phyloP scores from a whole-genome alignment of 2,797 vertebrate species.

The Cynodonichthys magdalenae region DNA sequence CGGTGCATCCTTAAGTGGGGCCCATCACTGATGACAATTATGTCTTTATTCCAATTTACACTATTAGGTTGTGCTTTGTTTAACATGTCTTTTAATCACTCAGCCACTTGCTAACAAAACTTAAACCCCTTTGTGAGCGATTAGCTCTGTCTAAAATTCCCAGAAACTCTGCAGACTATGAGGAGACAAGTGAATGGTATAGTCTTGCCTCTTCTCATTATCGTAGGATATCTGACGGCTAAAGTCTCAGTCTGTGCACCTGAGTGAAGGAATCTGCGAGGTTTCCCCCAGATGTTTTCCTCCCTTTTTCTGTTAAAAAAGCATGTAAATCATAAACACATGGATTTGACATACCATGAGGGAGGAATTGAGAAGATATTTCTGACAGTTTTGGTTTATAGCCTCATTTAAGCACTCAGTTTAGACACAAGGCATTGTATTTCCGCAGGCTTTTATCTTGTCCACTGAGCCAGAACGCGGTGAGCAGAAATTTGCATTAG shows the following conservation, averaged over 20 bases:
- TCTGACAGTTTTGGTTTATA: slow-evolving; percentile 84
- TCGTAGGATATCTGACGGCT: slow-evolving; percentile 68
- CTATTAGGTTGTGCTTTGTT: slow-evolving; percentile 70
- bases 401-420: slow-evolving; percentile 81
- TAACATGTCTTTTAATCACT: slow-evolving; percentile 73
- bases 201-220: slow-evolving; percentile 77
- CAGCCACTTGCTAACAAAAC: slow-evolving; percentile 76
- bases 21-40: slow-evolving; percentile 58
- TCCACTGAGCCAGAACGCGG: slow-evolving; percentile 77
- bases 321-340: slow-evolving; percentile 72
- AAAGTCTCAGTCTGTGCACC: slow-evolving; percentile 59
- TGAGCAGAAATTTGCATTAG: slow-evolving; percentile 84
- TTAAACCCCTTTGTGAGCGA: slow-evolving; percentile 77
- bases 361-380: slow-evolving; percentile 73
- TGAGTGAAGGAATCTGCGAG: slow-evolving; percentile 69
- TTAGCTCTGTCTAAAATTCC: slow-evolving; percentile 74
- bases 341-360: slow-evolving; percentile 67
- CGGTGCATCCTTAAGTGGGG: slow-evolving; percentile 6
- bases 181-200: slow-evolving; percentile 58
- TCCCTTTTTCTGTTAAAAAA: slow-evolving; percentile 74
- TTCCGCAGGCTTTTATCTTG: slow-evolving; percentile 83
- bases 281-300: slow-evolving; percentile 73
- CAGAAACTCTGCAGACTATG: slow-evolving; percentile 56
- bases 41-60: slow-evolving; percentile 70
- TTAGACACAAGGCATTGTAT: slow-evolving; percentile 81